Evolutionary conservation across 2,888 invertebrate genomes (phyloP), one percentile per base, ranked within the genome.

Genomic region (Steinernema scapterisci): DNA sequence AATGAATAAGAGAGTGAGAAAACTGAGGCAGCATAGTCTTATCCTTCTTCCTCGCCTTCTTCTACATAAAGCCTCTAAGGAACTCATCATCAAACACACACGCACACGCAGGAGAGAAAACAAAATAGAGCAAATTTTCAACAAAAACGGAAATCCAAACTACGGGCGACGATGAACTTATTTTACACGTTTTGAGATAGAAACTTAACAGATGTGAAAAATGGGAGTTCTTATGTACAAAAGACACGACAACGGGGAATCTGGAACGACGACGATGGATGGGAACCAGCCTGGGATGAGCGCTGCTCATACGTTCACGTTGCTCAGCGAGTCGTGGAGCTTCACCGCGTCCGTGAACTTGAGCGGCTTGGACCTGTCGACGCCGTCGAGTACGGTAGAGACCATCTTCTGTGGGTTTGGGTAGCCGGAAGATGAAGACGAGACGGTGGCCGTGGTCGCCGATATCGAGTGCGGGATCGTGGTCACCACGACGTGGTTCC

Each of bases 331-430:
- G 31, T 83, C 83, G 72, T 81, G 81, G 9, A 83, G 76, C 38
- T 81, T 73, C 27, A 82, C 79, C 25, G 83, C 83, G 46, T 83
- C 82, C 0, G 82, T 78, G 79, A 83, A 83, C 9, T 79, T 79
- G 51, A 80, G 76, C 56, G 83, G 83, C 70, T 77, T 76, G 9
- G 63, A 71, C n/a, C 78, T 45, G 38, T 76, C 63, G 31, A 63
- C 73, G 1, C 79, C 79, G 71, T 80, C 80, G n/a, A 79, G 56
- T n/a, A 77, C 73, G 43, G 73, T 72, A 51, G 51, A 72, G 16
- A 19, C 0, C 45, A 71, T 46, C 19, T 46, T 71, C 45, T 46
- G 44, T n/a, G 63, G 63, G 13, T 31, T 31, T 16, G 63, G 63
- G 19, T 31, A 63, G 2, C 63, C 63, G 13, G 48, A 48, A 16